These are phyloP conservation scores for Meriones psammophilus DNA, from an alignment of 2,797 vertebrate species.

Conservation along the genomic window DNA sequence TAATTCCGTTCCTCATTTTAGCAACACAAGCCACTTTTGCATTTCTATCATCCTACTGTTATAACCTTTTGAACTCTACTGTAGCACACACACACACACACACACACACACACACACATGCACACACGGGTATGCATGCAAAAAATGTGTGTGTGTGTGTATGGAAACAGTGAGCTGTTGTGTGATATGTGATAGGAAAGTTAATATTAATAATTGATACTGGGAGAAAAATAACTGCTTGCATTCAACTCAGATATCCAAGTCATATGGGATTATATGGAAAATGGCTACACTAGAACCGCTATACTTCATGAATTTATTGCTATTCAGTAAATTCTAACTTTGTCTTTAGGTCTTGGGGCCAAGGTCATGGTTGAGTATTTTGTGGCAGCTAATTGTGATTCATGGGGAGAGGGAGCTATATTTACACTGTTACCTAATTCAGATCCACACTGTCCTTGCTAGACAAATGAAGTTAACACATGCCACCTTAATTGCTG, in stretches of 20 bases:
- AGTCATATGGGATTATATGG: background rate
- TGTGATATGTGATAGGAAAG: background rate
- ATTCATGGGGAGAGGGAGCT: background rate
- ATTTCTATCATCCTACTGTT: background rate
- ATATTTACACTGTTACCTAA: background rate
- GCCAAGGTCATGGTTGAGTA: background rate
- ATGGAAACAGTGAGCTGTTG: background rate
- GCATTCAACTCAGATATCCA: background rate
- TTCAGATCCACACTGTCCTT: background rate
- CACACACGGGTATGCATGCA: background rate
- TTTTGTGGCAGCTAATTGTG: background rate
- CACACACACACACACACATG: background rate
- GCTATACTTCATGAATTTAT: background rate
- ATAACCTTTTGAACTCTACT: background rate
- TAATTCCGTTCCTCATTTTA: background rate
- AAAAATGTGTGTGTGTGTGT: no score
- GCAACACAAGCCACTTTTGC: background rate
- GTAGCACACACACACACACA: no score
- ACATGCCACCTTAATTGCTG: background rate
- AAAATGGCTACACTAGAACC: background rate
- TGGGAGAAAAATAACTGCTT: background rate
- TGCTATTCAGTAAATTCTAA: background rate
- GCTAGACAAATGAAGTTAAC: background rate
- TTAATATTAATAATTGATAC: background rate
- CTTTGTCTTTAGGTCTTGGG: background rate